Base-by-base conservation (phyloP, 2,113 vertebrate species). In the Myotis lucifugus region DNA sequence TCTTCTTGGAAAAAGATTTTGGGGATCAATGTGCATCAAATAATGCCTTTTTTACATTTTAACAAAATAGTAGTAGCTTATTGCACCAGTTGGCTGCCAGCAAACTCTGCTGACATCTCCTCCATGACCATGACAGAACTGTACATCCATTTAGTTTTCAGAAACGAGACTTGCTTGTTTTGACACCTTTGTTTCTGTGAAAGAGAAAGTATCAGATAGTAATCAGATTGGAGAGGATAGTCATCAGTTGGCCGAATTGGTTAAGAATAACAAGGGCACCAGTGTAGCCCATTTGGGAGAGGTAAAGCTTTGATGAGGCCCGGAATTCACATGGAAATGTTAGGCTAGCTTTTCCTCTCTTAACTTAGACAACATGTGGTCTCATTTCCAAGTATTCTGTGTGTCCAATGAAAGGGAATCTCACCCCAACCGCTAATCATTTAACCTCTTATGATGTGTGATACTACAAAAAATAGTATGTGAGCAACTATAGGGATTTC, bases 391-490 rank as follows among this genome's bases (percentile, higher is more conserved):
- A 12, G 59, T 11, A 29, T 81, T 92, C 37, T 85, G 19, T 15
- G 37, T 74, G 27, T 5, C 27, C 18, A 23, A 21, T 82, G 37
- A 13, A 88, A 94, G 83, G 40, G 82, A 86, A 89, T 19, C n/a
- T 73, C 14, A 67, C 61, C 64, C n/a, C 32, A 27, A 32, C 59
- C 40, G 21, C 88, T n/a, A 84, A 67, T 91, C 82, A 95, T 84
- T 66, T 12, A 76, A 96, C n/a, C 52, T 98, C 91, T 97, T 96
- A 95, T 42, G 72, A 95, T 59, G 85, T 91, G 89, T 92, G 29
- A 94, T 70, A 91, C 92, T 96, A 92, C 98, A 97, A 97, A 56
- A 67, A 46, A 81, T 29, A 96, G 50, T 87, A 83, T 84, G 69
- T 54, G 95, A 98, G 93, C 93, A 85, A 74, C 29, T 59, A 27